phyloP scores from a whole-genome alignment of 2,888 invertebrate genomes.

The Limnephilus auricula region DNA sequence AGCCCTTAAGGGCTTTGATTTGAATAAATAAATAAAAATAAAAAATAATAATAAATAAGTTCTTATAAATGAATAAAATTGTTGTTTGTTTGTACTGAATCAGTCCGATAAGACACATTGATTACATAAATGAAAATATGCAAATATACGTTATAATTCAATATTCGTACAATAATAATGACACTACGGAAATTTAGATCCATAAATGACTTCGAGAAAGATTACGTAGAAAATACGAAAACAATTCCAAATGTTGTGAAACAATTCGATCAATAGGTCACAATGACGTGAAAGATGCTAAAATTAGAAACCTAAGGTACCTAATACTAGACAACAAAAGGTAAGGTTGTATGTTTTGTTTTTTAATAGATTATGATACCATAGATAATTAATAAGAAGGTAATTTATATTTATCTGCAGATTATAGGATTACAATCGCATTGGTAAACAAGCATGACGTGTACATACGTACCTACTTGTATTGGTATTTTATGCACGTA shows the following conservation, averaged over 20 bases:
- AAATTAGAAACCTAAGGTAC: background rate
- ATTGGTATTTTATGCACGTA: background rate
- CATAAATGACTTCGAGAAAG: background rate
- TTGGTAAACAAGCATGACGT: background rate
- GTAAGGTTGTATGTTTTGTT: background rate
- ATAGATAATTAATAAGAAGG: background rate
- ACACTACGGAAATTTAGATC: background rate
- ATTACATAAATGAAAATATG: background rate
- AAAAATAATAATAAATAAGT: too few species aligned
- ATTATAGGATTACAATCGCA: background rate
- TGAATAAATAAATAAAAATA: too few species aligned
- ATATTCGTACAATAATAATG: background rate
- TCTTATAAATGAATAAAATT: background rate
- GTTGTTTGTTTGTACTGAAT: background rate
- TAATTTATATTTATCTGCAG: background rate
- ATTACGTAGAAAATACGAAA: background rate
- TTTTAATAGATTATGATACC: background rate
- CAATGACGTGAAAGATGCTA: background rate
- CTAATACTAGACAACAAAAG: background rate
- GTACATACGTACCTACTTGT: background rate
- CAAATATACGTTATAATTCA: background rate
- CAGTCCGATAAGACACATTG: background rate
- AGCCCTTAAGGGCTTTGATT: too few species aligned
- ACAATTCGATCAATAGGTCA: background rate
- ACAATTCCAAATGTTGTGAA: too few species aligned